Conservation (phyloP, 2,113 vertebrate genomes). For the Elephas maximus region DNA sequence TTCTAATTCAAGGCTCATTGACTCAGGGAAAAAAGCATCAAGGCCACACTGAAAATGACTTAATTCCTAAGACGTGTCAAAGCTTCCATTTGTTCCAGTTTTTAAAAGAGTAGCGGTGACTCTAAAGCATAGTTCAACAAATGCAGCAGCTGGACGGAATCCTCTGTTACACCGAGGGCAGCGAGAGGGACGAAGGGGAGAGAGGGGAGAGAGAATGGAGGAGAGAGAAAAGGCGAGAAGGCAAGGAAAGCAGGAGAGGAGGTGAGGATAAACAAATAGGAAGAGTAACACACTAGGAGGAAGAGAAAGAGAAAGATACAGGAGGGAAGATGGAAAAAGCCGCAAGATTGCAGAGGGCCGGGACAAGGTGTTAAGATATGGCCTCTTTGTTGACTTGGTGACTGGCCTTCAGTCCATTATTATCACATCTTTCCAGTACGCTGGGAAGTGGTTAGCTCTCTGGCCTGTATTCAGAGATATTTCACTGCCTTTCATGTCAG, state of each 20-base stretch:
- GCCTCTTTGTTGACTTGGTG: background rate
- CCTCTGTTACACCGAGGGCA: background rate
- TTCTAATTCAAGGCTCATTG: background rate
- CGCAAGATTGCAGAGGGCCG: background rate
- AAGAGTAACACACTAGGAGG: background rate
- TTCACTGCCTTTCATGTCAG: constrained; percentile 9
- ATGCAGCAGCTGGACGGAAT: background rate
- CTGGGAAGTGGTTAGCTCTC: background rate
- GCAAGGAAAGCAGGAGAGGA: background rate
- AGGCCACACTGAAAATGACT: background rate
- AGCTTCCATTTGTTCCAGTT: background rate
- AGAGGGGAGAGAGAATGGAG: background rate
- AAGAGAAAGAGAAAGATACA: background rate
- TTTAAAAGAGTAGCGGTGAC: background rate
- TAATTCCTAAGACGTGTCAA: background rate
- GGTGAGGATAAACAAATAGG: background rate
- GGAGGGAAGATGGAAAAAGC: no score
- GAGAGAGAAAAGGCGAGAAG: background rate
- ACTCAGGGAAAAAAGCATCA: background rate
- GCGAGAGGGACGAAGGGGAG: background rate
- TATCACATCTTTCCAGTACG: background rate
- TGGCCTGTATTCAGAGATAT: background rate
- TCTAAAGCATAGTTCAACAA: background rate
- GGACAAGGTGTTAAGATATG: no score
- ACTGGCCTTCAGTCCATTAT: background rate